phyloP scores from a whole-genome alignment of 2,888 invertebrate genomes.

The Aquatica leii region DNA sequence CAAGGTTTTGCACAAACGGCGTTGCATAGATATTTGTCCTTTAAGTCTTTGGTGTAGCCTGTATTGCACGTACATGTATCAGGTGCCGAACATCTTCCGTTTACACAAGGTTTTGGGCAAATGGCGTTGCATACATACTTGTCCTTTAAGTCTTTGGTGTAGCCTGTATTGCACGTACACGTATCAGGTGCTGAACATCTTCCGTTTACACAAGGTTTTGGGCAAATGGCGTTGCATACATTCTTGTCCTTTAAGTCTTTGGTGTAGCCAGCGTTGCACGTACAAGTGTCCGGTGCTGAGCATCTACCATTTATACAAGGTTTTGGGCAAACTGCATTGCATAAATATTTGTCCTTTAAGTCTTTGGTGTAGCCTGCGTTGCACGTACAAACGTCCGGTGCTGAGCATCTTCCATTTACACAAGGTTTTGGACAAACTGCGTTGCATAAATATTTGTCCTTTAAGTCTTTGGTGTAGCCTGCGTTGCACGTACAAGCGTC shows the following conservation, averaged over 20 bases:
- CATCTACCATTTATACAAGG: constrained; percentile 12
- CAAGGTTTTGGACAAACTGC: constrained; percentile 63
- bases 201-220: constrained; percentile 73
- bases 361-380: no score
- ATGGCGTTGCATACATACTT: constrained; percentile 29
- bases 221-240: constrained; percentile 72
- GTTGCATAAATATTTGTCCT: constrained; percentile 53
- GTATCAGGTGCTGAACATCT: constrained; percentile 71
- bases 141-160: background rate
- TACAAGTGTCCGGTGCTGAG: no score
- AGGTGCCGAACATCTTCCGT: constrained; percentile 41
- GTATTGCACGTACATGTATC: constrained; percentile 37
- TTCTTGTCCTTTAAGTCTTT: constrained; percentile 34
- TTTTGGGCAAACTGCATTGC: background rate
- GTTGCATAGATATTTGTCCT: constrained; percentile 53
- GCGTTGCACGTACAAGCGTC: constrained; percentile 37
- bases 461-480: constrained; percentile 42
- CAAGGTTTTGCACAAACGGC: constrained; percentile 63
- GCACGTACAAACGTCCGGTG: no score
- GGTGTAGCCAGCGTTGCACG: constrained; percentile 15
- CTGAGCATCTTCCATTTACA: constrained; percentile 82
- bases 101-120: constrained; percentile 15
- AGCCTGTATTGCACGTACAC: constrained; percentile 58
- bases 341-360: constrained; percentile 10
- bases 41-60: constrained; percentile 42